Evolutionary conservation across 2,113 vertebrate genomes (phyloP).

Genomic region (Mola mola): DNA sequence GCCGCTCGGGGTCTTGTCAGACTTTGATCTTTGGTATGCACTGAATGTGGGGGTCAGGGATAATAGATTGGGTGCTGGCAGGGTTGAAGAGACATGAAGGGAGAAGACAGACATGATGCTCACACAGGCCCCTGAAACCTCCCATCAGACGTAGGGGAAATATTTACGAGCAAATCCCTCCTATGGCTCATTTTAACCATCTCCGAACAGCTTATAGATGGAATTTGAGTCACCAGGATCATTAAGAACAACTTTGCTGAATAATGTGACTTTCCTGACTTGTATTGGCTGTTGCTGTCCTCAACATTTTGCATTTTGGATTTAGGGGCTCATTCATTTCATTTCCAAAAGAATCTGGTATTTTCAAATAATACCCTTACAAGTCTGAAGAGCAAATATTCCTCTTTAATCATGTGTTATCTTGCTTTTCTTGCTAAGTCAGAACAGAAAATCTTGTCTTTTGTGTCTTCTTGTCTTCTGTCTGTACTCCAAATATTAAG

Average conservation of each 20-base stretch:
- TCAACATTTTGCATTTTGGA: too few species aligned
- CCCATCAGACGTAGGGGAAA: neutral
- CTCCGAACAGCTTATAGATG: neutral
- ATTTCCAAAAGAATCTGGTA: too few species aligned
- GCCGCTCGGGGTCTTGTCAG: constrained; percentile 55
- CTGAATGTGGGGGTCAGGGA: constrained; percentile 71
- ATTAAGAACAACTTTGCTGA: too few species aligned
- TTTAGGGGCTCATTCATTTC: neutral
- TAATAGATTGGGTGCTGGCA: constrained; percentile 64
- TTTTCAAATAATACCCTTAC: too few species aligned
- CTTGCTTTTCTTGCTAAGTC: too few species aligned
- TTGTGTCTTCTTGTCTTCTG: neutral
- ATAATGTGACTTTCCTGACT: too few species aligned
- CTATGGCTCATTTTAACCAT: neutral
- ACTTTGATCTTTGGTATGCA: constrained; percentile 77
- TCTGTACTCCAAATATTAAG: neutral
- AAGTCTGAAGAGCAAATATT: too few species aligned
- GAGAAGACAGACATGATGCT: constrained; percentile 18
- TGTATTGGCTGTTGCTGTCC: too few species aligned
- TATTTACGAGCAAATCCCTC: constrained; percentile 1
- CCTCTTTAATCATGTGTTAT: too few species aligned
- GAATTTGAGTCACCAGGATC: neutral
- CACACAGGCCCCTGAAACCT: constrained; percentile 25
- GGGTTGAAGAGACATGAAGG: constrained; percentile 58
- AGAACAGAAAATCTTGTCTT: too few species aligned